Evolutionary conservation across 2,797 vertebrate genomes (phyloP).

Genomic region (Lophotriccus pileatus): DNA sequence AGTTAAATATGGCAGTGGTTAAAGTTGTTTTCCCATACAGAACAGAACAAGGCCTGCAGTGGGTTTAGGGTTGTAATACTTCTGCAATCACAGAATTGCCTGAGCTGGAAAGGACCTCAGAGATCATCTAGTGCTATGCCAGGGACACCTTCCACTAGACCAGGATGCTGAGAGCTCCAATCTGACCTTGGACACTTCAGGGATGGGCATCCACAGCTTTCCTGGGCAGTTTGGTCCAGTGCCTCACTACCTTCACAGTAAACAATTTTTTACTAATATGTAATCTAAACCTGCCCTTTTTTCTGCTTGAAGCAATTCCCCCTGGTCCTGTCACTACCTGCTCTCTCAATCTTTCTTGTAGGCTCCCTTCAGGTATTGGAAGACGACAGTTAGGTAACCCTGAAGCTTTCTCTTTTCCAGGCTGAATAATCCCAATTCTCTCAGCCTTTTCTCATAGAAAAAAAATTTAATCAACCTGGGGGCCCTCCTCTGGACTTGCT

Average conservation of each 20-base stretch:
- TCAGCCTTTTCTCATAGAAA: neutral
- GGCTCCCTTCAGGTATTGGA: neutral
- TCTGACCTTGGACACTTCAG: neutral
- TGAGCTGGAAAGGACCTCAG: neutral
- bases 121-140: neutral
- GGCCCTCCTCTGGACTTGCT: neutral
- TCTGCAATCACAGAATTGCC: neutral
- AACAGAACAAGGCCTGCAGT: neutral
- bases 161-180: neutral
- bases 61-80: neutral
- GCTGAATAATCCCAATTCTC: neutral
- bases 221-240: neutral
- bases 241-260: neutral
- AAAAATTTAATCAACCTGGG: neutral
- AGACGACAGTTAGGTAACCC: neutral
- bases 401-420: neutral
- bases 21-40: neutral
- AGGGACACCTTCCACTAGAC: neutral
- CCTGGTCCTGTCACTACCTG: neutral
- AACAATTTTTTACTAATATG: neutral
- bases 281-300: neutral
- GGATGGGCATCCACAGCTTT: neutral
- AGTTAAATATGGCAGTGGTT: neutral
- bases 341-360: neutral
- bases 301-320: neutral